These are phyloP conservation scores for Grapholita molesta DNA, from an alignment of 1,140 invertebrate genomes.

Conservation along the genomic window DNA sequence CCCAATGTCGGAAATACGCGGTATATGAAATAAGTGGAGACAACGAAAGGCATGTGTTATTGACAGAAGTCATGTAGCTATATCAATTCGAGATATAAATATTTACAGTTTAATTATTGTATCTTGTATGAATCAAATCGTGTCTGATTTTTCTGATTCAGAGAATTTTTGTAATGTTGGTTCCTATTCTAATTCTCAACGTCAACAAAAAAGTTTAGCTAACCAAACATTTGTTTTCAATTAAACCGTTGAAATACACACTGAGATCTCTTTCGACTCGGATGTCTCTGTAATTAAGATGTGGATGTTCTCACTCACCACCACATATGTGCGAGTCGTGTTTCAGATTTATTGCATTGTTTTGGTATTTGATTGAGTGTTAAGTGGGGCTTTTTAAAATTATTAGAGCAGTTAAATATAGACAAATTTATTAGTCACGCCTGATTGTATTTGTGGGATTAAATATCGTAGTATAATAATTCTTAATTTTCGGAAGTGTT, in stretches of 20 bases:
- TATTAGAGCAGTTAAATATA: conserved; percentile 23
- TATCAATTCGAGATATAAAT: too few species aligned
- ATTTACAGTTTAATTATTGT: too few species aligned
- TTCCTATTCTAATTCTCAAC: background rate
- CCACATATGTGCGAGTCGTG: conserved; percentile 50
- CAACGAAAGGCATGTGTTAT: too few species aligned
- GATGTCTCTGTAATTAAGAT: conserved; percentile 61
- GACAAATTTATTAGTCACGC: conserved; percentile 9
- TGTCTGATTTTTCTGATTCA: background rate
- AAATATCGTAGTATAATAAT: too few species aligned
- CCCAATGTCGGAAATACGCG: too few species aligned
- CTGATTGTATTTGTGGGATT: background rate
- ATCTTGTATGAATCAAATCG: too few species aligned
- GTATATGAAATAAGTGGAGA: too few species aligned
- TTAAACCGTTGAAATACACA: conserved; percentile 64
- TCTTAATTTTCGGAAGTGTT: too few species aligned
- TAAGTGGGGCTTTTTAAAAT: conserved; percentile 27
- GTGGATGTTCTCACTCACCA: conserved; percentile 45
- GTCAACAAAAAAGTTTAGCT: conserved; percentile 1
- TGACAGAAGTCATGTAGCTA: too few species aligned
- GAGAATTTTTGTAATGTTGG: background rate
- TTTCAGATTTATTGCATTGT: conserved; percentile 59
- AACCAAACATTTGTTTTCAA: conserved; percentile 70
- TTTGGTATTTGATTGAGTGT: conserved; percentile 34
- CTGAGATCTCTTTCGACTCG: conserved; percentile 46